Evolutionary conservation across 2,797 vertebrate species (phyloP).

Genomic region (Mormyrus proboscirostris): DNA sequence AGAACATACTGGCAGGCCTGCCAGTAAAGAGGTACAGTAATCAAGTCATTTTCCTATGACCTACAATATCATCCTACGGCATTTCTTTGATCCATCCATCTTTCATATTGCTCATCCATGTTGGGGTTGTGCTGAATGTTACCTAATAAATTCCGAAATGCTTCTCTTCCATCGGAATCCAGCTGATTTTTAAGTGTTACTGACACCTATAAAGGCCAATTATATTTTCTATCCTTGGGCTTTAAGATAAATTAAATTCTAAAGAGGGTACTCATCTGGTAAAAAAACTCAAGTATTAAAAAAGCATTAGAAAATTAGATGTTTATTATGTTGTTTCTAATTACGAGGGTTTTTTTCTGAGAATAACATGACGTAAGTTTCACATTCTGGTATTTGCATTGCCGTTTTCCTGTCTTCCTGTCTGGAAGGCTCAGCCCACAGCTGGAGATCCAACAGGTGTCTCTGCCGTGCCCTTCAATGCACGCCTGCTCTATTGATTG

Average conservation of each 20-base stretch:
- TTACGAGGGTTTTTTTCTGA: background rate
- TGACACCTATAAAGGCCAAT: background rate
- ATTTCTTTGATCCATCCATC: background rate
- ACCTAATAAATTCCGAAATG: background rate
- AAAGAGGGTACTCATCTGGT: background rate
- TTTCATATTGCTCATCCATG: background rate
- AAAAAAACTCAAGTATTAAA: background rate
- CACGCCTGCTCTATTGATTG: background rate
- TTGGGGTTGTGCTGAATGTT: background rate
- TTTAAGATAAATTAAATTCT: slow-evolving; percentile 3
- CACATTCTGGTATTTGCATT: background rate
- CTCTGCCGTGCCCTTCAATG: background rate
- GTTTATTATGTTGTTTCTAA: background rate
- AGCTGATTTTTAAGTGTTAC: background rate
- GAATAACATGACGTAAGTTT: background rate
- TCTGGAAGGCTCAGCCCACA: background rate
- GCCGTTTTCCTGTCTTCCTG: background rate
- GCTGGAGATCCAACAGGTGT: background rate
- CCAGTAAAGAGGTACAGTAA: background rate
- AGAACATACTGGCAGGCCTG: background rate
- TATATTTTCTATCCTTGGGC: slow-evolving; percentile 12
- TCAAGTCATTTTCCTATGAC: background rate
- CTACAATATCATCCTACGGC: background rate
- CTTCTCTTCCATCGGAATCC: background rate
- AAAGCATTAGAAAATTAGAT: background rate